These are phyloP conservation scores for Anolis apletophallus DNA, from an alignment of 2,797 vertebrate genomes.

Conservation along the genomic window DNA sequence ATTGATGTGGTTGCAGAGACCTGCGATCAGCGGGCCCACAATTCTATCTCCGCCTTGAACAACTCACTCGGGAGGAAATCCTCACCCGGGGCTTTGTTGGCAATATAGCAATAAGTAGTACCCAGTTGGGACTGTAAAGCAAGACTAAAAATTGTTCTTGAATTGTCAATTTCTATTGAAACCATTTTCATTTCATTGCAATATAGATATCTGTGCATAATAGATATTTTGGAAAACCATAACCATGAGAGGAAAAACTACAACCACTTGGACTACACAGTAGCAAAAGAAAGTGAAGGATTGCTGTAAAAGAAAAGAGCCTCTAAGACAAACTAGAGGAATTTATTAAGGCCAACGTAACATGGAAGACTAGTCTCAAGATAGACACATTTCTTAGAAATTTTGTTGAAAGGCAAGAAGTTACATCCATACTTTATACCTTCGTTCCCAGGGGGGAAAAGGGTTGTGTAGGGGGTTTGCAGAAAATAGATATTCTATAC, in stretches of 20 bases:
- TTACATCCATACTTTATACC: conserved; percentile 54
- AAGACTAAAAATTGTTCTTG: no score
- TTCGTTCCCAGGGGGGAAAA: conserved; percentile 2
- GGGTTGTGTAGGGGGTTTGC: conserved; percentile 58
- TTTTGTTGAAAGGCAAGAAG: conserved; percentile 67
- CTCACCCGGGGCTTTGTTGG: no score
- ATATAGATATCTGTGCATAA: no score
- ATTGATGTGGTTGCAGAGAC: no score
- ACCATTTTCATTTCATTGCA: no score
- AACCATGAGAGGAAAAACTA: no score
- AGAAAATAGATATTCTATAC: conserved; percentile 85
- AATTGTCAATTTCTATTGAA: no score
- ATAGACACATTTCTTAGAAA: conserved; percentile 69
- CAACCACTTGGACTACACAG: background rate
- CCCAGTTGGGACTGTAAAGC: no score
- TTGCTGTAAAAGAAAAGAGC: background rate
- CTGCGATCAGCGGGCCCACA: no score
- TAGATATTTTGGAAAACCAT: background rate
- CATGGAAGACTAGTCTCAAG: conserved; percentile 73
- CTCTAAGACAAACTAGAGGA: conserved; percentile 51
- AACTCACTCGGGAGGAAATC: no score
- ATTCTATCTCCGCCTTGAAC: no score
- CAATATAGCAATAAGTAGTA: no score
- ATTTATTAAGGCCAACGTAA: conserved; percentile 67
- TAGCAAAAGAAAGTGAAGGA: background rate